Base-by-base conservation (phyloP, 2,888 invertebrate species). In the Synanthedon andrenaeformis region DNA sequence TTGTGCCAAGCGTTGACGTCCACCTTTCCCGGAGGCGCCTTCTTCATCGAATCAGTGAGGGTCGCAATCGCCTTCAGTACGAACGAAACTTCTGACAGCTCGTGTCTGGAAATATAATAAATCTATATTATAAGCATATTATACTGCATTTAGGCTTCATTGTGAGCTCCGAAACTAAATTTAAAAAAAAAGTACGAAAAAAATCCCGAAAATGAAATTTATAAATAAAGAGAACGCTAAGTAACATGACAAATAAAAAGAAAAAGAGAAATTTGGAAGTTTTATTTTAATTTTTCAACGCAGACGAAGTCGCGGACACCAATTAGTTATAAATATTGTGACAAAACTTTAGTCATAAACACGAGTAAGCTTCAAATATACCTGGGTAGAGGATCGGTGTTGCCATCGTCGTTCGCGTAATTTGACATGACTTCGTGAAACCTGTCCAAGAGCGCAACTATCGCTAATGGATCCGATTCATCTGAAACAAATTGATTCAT, bases 31-130 rank as follows among this genome's bases (percentile, higher is more conserved):
- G 93, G 90, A 14, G 96, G 94, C 45, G 97, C 96, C 70, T 95
- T 96, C 81, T 97, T 97, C 89, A 98, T 92, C 3, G 97, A 96
- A 52, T 94, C 92, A 5, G 97, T 93, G 49, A 98, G 88, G 0
- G 98, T 97, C 41, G 97, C 95, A 54, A 98, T 93, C 54, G 98
- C 98, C 80, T 97, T 96, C 54, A 98, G 79, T 28, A 98, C 98
- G 81, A 98, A 98, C 52, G 97, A 96, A 79, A 98, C 96, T 87
- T 98, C 98, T 3, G 97, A 96, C 58, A 98, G 89, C 58, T 97
- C 91, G 74, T 97, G 96, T 82, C 97, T 96, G 77, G 57, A 82
- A 75, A 52, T 11, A 65, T 58, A 53, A 58, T 45, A 35, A 17
- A 42, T 35, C 8, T 35, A 35, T 35, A 35, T 35, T 35, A 35